Conservation (phyloP, 2,797 vertebrate genomes). For the Trachurus trachurus region DNA sequence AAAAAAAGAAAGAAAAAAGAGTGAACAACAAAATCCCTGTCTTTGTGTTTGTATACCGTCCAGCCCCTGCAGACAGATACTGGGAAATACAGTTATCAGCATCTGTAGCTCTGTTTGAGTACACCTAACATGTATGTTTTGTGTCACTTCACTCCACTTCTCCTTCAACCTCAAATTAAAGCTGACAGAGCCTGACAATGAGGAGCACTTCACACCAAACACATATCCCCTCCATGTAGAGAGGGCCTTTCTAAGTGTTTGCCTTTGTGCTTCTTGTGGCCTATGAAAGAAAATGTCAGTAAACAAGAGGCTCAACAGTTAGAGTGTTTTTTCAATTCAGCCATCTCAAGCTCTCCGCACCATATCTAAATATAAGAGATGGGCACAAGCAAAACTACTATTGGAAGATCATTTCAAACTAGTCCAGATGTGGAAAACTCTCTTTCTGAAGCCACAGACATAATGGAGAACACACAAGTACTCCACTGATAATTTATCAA, state of each 20-base stretch:
- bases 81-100: constrained; percentile 7
- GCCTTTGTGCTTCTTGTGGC: constrained; percentile 23
- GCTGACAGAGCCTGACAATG: constrained; percentile 35
- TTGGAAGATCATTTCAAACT: no score
- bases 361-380: no score
- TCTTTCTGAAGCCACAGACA: no score
- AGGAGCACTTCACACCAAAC: constrained; percentile 31
- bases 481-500: no score
- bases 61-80: background rate
- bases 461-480: no score
- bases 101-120: constrained; percentile 16
- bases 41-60: background rate
- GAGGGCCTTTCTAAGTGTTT: background rate
- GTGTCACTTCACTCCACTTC: constrained; percentile 2
- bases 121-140: constrained; percentile 36
- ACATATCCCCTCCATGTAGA: constrained; percentile 10
- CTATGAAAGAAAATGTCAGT: constrained; percentile 24
- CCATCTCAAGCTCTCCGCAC: no score
- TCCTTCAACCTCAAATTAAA: constrained; percentile 43
- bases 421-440: no score
- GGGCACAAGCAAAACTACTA: no score
- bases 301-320: constrained; percentile 4
- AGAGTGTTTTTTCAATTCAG: no score
- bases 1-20: constrained; percentile 10
- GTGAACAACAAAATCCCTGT: constrained; percentile 33